These are phyloP conservation scores for Brenthis hecate DNA, from an alignment of 2,888 invertebrate genomes.

Conservation along the genomic window DNA sequence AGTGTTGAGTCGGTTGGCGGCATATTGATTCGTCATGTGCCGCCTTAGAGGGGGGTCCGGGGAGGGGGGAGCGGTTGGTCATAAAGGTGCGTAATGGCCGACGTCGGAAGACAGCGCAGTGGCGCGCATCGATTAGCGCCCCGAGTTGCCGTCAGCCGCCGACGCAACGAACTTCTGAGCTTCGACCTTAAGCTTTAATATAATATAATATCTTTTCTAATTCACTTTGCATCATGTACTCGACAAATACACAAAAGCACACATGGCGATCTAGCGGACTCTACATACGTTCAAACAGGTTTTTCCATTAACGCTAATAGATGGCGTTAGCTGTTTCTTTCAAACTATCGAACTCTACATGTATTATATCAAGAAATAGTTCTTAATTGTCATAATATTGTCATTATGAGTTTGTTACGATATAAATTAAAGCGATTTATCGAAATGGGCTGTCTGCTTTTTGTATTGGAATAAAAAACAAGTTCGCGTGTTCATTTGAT, in stretches of 20 bases:
- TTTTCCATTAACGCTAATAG: slow-evolving; percentile 38
- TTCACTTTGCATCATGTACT: slow-evolving; percentile 12
- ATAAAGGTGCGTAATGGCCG: slow-evolving; percentile 91
- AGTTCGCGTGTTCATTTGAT: slow-evolving; percentile 38
- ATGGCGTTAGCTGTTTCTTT: slow-evolving; percentile 49
- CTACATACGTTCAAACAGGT: slow-evolving; percentile 10
- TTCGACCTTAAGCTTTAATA: slow-evolving; percentile 10
- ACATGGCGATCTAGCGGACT: background rate
- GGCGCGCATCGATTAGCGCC: slow-evolving; percentile 87
- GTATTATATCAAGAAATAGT: background rate
- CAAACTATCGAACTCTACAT: background rate
- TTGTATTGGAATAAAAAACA: slow-evolving; percentile 24
- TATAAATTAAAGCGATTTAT: background rate
- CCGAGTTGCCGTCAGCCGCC: slow-evolving; percentile 75
- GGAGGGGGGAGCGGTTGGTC: slow-evolving; percentile 74
- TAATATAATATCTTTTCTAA: slow-evolving; percentile 15
- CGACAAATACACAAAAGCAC: background rate
- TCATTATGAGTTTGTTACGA: background rate
- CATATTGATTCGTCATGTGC: slow-evolving; percentile 83
- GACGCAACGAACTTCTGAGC: slow-evolving; percentile 60
- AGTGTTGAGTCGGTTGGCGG: slow-evolving; percentile 82
- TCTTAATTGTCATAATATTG: background rate
- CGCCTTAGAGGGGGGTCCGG: slow-evolving; percentile 65
- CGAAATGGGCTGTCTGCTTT: slow-evolving; percentile 22
- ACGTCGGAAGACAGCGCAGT: slow-evolving; percentile 86